Evolutionary conservation across 2,797 vertebrate genomes (phyloP).

Genomic region (Varecia variegata): DNA sequence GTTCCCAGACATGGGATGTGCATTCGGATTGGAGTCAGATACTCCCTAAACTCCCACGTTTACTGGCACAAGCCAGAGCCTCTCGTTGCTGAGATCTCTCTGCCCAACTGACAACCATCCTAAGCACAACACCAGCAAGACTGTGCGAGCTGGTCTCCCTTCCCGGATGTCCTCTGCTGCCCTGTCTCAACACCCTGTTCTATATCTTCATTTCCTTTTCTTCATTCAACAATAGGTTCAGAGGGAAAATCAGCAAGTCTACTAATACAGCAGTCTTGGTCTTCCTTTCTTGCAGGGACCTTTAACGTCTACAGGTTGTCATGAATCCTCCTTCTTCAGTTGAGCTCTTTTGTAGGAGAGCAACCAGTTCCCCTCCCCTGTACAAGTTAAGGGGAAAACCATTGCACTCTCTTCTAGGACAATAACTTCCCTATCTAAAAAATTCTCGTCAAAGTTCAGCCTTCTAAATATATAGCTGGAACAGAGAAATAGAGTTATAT

Average conservation of each 20-base stretch:
- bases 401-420: neutral
- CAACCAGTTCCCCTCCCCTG: too few species aligned
- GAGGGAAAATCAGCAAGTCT: neutral
- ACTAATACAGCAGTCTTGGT: neutral
- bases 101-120: neutral
- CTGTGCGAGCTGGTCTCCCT: neutral
- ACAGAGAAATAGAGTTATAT: neutral
- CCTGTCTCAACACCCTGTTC: neutral
- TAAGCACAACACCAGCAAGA: neutral
- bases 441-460: neutral
- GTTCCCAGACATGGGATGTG: too few species aligned
- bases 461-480: neutral
- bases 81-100: neutral
- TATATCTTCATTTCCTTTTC: neutral
- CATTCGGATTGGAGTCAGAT: neutral
- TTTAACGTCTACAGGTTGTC: neutral
- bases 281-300: neutral
- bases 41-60: neutral
- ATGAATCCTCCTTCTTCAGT: neutral
- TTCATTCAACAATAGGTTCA: neutral
- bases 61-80: neutral
- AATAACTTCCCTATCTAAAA: neutral
- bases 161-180: neutral
- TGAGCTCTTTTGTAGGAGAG: neutral
- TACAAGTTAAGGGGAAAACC: neutral